Base-by-base conservation (phyloP, 2,113 vertebrate species). In the Hydropotes inermis region DNA sequence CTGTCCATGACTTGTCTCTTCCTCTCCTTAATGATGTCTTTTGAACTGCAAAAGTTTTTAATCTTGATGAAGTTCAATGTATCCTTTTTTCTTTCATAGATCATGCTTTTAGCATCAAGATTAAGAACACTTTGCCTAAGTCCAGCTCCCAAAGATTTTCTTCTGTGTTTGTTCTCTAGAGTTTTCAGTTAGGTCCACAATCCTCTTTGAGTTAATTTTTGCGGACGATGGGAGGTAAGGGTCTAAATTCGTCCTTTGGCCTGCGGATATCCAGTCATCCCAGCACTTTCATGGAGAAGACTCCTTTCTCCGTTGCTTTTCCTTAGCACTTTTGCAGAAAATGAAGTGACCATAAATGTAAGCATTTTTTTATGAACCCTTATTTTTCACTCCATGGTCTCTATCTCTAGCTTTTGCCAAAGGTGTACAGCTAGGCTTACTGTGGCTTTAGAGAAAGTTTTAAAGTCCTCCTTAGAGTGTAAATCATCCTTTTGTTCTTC, bases 381-480 rank as follows among this genome's bases (percentile, higher is more conserved):
- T 30, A 16, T 3, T 33, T 9, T 9, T n/a, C 23, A 17, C 27
- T 30, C 74, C 6, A 1, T 39, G 43, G 86, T 3, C 27, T 14
- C 0, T 7, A 1, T 5, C 10, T 27, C 25, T 16, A 1, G 45
- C 45, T n/a, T 33, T 0, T 1, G 30, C n/a, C 43, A 5, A 25
- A 0, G 19, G 55, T 2, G 1, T 36, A 11, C 11, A n/a, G 61
- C 33, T 10, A 11, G 1, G 27, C 14, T 33, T 5, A 1, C 43
- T 17, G 27, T 3, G 3, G 43, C 47, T 76, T 43, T 30, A n/a
- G 33, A 74, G 19, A 5, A 57, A 19, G 19, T 15, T 30, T 54
- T 3, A 19, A 17, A 17, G 7, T 52, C 70, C 14, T 15, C 61
- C 27, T 81, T 19, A 11, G 50, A 4, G 30, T 10, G 2, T 2